Evolutionary conservation across 1,140 invertebrate genomes (phyloP).

Genomic region (Druon quercuslanigerum): DNA sequence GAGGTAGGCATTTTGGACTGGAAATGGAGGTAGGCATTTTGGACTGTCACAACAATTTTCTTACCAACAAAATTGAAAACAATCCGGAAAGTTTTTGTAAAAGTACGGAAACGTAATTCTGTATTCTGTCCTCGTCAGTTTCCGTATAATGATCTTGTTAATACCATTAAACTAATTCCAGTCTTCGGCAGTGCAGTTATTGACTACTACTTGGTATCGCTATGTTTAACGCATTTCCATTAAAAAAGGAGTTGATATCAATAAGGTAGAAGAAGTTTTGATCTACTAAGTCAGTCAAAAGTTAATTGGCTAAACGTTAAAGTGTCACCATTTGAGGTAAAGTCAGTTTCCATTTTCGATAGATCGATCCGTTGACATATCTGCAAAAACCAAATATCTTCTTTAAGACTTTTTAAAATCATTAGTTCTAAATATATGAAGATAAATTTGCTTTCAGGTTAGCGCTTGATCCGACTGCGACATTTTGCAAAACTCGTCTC

Average conservation of each 20-base stretch:
- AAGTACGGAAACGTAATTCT: conserved; percentile 99
- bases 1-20: no score
- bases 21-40: no score
- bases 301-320: conserved; percentile 97
- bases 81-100: conserved; percentile 99
- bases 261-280: conserved; percentile 99
- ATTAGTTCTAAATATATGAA: background rate
- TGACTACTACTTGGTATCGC: conserved; percentile 99
- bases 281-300: conserved; percentile 99
- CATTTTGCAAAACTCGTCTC: no score
- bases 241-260: conserved; percentile 99
- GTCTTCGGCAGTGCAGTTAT: conserved; percentile 99
- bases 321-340: no score
- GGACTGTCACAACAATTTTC: conserved; percentile 56
- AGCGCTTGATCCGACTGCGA: conserved; percentile 73
- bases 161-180: conserved; percentile 99
- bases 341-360: conserved; percentile 97
- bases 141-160: conserved; percentile 99
- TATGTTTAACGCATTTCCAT: conserved; percentile 99
- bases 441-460: conserved; percentile 56
- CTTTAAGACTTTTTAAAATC: no score
- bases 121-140: conserved; percentile 99
- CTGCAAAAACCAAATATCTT: no score
- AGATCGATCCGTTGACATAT: conserved; percentile 88
- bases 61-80: conserved; percentile 95